phyloP scores from a whole-genome alignment of 1,140 invertebrate species.

The Pogonomyrmex californicus region DNA sequence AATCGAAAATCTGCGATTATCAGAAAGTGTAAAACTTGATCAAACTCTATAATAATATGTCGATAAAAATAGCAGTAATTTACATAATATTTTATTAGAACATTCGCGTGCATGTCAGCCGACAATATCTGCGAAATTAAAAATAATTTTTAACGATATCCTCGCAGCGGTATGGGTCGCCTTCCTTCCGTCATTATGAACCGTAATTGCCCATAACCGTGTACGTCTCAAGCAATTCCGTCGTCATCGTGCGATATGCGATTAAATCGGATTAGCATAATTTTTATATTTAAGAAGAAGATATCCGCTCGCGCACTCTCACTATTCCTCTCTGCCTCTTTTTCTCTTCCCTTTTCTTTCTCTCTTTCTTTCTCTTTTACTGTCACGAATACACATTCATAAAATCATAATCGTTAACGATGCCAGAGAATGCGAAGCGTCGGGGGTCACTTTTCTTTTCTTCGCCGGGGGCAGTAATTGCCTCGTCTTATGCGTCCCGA shows the following conservation, averaged over 20 bases:
- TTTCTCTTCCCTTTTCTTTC: background rate
- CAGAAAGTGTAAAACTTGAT: conserved; percentile 1
- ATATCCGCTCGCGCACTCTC: background rate
- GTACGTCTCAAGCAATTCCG: conserved; percentile 55
- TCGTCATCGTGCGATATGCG: conserved; percentile 57
- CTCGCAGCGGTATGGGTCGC: background rate
- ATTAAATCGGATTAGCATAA: conserved; percentile 73
- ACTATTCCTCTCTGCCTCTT: background rate
- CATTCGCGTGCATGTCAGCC: conserved; percentile 12
- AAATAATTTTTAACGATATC: conserved; percentile 50
- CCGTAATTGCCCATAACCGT: conserved; percentile 45
- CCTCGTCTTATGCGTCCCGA: conserved; percentile 56
- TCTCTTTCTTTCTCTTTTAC: background rate
- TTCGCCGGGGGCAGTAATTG: conserved; percentile 57
- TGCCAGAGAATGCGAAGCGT: conserved; percentile 54
- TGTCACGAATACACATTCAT: conserved; percentile 38
- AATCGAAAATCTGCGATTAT: conserved; percentile 27
- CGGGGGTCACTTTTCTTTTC: conserved; percentile 53
- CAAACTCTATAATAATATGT: background rate
- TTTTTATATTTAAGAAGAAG: conserved; percentile 43
- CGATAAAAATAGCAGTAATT: conserved; percentile 26
- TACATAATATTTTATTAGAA: conserved; percentile 55
- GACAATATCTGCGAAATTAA: conserved; percentile 51
- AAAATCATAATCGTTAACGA: conserved; percentile 67
- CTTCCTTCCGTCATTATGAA: conserved; percentile 35